These are phyloP conservation scores for Caloenas nicobarica DNA, from an alignment of 2,113 vertebrate genomes.

Conservation along the genomic window DNA sequence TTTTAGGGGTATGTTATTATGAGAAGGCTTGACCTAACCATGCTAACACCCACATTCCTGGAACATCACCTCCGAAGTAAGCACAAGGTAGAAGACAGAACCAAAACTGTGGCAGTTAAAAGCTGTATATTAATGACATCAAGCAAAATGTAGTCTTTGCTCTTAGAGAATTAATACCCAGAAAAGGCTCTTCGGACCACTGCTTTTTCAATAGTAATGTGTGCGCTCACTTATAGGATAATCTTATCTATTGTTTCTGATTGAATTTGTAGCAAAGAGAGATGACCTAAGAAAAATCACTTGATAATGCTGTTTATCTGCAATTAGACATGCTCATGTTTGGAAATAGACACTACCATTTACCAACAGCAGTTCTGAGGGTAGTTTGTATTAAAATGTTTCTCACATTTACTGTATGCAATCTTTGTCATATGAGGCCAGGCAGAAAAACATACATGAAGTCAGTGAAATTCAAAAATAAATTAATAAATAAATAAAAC, in stretches of 20 bases:
- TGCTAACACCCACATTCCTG: background rate
- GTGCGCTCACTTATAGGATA: background rate
- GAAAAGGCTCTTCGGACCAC: background rate
- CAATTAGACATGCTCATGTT: constrained; percentile 43
- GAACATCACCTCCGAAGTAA: background rate
- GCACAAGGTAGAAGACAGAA: background rate
- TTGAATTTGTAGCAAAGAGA: constrained; percentile 14
- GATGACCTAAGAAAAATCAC: constrained; percentile 43
- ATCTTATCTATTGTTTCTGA: constrained; percentile 35
- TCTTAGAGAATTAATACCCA: background rate
- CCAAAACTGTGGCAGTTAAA: background rate
- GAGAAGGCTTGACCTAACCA: background rate
- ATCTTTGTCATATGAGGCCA: background rate
- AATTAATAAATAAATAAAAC: background rate
- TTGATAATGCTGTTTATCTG: constrained; percentile 11
- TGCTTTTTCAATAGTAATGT: background rate
- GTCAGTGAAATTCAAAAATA: background rate
- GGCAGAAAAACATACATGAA: background rate
- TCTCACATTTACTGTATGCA: background rate
- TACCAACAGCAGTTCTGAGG: constrained; percentile 1
- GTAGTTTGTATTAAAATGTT: constrained; percentile 20
- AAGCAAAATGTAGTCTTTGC: background rate
- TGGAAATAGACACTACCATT: constrained; percentile 34
- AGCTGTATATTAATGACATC: background rate
- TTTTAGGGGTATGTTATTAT: background rate